These are phyloP conservation scores for Callimorpha dominula DNA, from an alignment of 2,888 invertebrate species.

Conservation along the genomic window DNA sequence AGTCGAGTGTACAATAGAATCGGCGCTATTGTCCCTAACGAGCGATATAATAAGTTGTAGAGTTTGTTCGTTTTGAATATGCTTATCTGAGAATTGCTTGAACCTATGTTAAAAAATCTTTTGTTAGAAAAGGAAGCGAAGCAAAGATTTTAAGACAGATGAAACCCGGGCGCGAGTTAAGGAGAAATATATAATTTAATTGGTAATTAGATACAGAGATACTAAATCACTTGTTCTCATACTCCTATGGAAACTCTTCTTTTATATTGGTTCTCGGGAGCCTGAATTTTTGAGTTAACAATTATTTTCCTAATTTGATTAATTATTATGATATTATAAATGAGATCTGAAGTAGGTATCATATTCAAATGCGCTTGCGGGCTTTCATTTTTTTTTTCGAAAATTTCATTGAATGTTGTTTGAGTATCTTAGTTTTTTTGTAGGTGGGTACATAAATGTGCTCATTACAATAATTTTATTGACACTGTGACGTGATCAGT, in stretches of 20 bases:
- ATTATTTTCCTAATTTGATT: background rate
- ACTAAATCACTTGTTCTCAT: background rate
- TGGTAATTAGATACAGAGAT: background rate
- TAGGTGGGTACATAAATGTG: slow-evolving; percentile 1
- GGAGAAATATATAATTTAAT: background rate
- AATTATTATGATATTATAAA: background rate
- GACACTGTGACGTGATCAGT: slow-evolving; percentile 68
- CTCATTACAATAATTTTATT: slow-evolving; percentile 31
- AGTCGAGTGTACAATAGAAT: too few relatives aligned
- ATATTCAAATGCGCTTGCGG: background rate
- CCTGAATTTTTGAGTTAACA: background rate
- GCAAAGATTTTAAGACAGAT: background rate
- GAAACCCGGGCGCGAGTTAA: background rate
- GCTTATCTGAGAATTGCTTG: background rate
- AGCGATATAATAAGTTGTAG: background rate
- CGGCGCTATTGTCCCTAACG: too few relatives aligned
- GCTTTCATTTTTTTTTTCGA: background rate
- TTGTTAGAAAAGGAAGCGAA: background rate
- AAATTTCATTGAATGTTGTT: background rate
- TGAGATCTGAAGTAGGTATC: background rate
- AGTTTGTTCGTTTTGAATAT: background rate
- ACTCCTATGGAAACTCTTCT: background rate
- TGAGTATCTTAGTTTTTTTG: background rate
- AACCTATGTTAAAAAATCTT: background rate
- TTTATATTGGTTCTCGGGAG: background rate